phyloP scores from a whole-genome alignment of 2,888 invertebrate genomes.

The Diarsia brunnea region DNA sequence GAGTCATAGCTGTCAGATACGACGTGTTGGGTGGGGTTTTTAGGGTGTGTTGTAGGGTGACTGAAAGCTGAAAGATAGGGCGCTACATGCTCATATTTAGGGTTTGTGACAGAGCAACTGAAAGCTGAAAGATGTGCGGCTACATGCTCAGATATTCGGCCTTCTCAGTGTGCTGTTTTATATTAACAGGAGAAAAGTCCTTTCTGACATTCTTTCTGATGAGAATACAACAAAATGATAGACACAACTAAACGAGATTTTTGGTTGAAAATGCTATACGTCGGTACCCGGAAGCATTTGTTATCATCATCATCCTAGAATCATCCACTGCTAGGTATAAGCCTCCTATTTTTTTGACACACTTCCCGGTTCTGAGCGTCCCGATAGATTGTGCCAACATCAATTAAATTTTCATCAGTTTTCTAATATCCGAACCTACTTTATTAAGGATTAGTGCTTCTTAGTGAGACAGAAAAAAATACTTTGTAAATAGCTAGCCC shows the following conservation, averaged over 20 bases:
- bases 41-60: background rate
- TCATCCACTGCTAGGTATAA: no score
- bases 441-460: no score
- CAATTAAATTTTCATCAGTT: no score
- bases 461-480: no score
- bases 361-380: no score
- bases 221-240: background rate
- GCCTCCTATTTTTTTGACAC: no score
- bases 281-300: no score
- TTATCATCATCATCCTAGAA: no score
- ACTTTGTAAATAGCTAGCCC: background rate
- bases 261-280: no score
- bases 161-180: background rate
- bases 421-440: no score
- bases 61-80: background rate
- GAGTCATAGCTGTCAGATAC: constrained; percentile 9
- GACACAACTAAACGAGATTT: background rate
- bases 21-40: background rate
- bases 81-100: background rate
- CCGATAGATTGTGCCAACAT: no score
- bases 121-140: background rate
- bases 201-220: background rate
- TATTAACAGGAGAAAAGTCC: background rate
- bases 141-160: background rate
- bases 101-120: background rate